phyloP scores from a whole-genome alignment of 1,140 invertebrate genomes.

The Vanessa atalanta region DNA sequence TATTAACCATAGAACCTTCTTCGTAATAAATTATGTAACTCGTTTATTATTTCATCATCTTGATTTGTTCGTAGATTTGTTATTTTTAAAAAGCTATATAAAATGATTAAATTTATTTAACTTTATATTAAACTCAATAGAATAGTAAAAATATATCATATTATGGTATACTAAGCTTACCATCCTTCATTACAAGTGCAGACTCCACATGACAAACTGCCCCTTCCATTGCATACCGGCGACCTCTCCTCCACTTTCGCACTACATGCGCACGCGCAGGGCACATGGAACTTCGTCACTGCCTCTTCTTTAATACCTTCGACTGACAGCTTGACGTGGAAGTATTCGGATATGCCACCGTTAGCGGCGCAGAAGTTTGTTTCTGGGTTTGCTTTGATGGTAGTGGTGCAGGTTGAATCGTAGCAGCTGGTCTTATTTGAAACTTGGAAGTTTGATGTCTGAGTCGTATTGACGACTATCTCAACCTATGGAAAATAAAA shows the following conservation, averaged over 20 bases:
- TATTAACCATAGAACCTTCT: no score
- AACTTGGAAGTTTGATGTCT: conserved; percentile 41
- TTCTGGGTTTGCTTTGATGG: conserved; percentile 37
- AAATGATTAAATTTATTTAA: no score
- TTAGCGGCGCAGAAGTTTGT: conserved; percentile 47
- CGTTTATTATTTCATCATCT: no score
- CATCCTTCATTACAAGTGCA: conserved; percentile 85
- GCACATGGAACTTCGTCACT: conserved; percentile 53
- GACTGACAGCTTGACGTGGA: conserved; percentile 45
- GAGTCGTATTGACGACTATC: conserved; percentile 51
- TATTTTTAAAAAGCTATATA: no score
- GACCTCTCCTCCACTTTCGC: conserved; percentile 69
- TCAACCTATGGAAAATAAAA: conserved; percentile 23
- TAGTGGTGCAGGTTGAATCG: conserved; percentile 36
- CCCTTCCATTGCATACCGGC: conserved; percentile 76
- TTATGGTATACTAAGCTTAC: conserved; percentile 68
- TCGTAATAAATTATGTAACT: no score
- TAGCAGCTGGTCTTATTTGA: conserved; percentile 21
- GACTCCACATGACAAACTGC: conserved; percentile 86
- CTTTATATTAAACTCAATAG: no score
- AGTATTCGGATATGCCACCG: conserved; percentile 45
- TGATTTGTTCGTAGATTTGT: no score
- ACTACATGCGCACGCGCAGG: conserved; percentile 75
- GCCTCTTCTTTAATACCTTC: conserved; percentile 41
- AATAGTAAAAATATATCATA: no score